phyloP scores from a whole-genome alignment of 2,113 vertebrate genomes.

The Beaufortia kweichowensis region DNA sequence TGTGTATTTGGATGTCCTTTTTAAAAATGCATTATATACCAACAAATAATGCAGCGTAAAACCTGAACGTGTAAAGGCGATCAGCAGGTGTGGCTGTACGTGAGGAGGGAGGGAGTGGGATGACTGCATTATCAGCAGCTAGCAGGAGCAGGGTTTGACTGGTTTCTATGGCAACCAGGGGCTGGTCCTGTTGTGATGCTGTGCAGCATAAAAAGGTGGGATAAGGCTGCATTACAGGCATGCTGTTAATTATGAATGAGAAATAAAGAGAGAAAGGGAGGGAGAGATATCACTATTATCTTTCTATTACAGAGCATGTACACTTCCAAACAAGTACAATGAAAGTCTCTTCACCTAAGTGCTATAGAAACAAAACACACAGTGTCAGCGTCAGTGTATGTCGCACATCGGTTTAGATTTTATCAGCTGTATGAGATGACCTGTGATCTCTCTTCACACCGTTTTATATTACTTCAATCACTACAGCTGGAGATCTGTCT shows the following conservation, averaged over 20 bases:
- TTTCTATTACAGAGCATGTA: slow-evolving; percentile 9
- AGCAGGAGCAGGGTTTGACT: slow-evolving; percentile 59
- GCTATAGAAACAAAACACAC: slow-evolving; percentile 23
- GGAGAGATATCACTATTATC: slow-evolving; percentile 27
- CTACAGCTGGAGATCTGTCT: background rate
- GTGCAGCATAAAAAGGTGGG: slow-evolving; percentile 50
- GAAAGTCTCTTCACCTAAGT: slow-evolving; percentile 31
- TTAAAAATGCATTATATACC: background rate
- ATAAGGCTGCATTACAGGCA: slow-evolving; percentile 57
- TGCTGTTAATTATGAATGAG: slow-evolving; percentile 46
- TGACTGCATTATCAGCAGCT: slow-evolving; percentile 64
- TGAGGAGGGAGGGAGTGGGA: background rate
- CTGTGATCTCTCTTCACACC: background rate
- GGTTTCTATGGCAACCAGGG: slow-evolving; percentile 65
- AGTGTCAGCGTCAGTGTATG: background rate
- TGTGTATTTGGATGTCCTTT: background rate
- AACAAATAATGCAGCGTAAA: background rate
- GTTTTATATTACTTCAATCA: slow-evolving; percentile 14
- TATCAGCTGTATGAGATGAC: background rate
- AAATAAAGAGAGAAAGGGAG: background rate
- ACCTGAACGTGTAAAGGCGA: background rate
- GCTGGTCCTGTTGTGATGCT: slow-evolving; percentile 62
- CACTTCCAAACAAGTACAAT: slow-evolving; percentile 40
- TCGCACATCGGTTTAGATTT: slow-evolving; percentile 14
- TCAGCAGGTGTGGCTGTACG: slow-evolving; percentile 27